Base-by-base conservation (phyloP, 2,888 invertebrate species). In the Drosophila buzzatii region DNA sequence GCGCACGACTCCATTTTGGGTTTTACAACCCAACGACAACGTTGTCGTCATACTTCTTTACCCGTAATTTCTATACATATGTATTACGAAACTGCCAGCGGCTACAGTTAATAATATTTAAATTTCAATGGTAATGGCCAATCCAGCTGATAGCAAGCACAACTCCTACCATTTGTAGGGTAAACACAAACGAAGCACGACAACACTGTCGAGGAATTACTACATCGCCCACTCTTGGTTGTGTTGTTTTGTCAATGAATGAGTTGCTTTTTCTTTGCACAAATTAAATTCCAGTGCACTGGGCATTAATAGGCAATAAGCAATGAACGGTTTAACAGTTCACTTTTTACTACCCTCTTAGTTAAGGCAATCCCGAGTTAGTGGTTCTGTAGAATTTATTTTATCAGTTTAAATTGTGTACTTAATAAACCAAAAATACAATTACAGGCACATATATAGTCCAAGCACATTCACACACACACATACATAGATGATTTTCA, bases 341-440 rank as follows among this genome's bases (percentile, higher is more conserved):
- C 62, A 70, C 57, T 58, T 63, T 41, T 47, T 35, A 35, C 31
- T 14, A 49, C 57, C 35, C 65, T 52, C 51, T 70, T 42, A 42
- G 12, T 42, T 63, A 62, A 62, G 59, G 12, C 16, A 57, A 60
- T 68, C 31, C 33, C 31, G 35, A 60, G 65, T 45, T 60, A 53
- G 12, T 47, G 33, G 27, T 5, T 60, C 65, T 55, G 56, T 68
- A 57, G 58, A 71, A 71, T 73, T 70, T 79, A 27, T 27, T 81
- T 83, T 81, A 88, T 84, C 84, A 85, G 73, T 72, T 85, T 78
- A 81, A 88, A 81, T 73, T 83, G 79, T 84, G 79, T 85, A 81
- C 89, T 76, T 79, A 82, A 85, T 70, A 72, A 64, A 71, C 73
- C 58, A 83, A 71, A 71, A 56, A 60, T 68, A 81, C 60, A 49